phyloP scores from a whole-genome alignment of 2,113 vertebrate species.

The Ifrita kowaldi region DNA sequence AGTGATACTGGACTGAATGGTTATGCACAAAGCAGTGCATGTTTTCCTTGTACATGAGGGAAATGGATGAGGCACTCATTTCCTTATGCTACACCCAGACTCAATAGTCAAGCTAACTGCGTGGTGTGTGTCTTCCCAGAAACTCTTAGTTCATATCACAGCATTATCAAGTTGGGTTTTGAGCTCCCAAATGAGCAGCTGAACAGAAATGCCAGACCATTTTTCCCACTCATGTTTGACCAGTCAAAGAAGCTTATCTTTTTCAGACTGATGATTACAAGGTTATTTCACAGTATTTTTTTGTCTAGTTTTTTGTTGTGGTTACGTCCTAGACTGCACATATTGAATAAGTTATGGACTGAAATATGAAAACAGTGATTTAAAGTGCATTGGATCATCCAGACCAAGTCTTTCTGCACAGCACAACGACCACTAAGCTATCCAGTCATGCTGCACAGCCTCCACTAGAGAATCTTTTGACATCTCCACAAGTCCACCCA shows the following conservation, averaged over 20 bases:
- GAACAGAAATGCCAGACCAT: not conserved
- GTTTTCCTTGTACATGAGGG: not conserved
- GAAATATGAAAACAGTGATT: not conserved
- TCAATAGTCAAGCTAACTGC: not conserved
- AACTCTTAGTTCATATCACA: not conserved
- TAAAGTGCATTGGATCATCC: not conserved
- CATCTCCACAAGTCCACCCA: not conserved
- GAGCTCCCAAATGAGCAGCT: not conserved
- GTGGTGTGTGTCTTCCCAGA: not conserved
- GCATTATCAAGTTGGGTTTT: not conserved
- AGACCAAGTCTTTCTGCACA: not conserved
- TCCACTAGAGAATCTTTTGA: not conserved
- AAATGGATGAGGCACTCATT: not conserved
- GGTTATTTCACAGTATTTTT: not conserved
- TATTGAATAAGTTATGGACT: not conserved
- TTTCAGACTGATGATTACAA: not conserved
- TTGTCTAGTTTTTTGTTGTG: not conserved
- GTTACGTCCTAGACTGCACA: not conserved
- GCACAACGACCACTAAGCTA: not conserved
- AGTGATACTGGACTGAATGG: not conserved
- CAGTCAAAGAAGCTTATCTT: not conserved
- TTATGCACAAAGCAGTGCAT: not conserved
- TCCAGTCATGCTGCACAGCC: not conserved
- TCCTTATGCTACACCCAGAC: not conserved
- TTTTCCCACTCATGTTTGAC: not conserved